Evolutionary conservation across 2,888 invertebrate genomes (phyloP).

Genomic region (Choreutis nemorana): DNA sequence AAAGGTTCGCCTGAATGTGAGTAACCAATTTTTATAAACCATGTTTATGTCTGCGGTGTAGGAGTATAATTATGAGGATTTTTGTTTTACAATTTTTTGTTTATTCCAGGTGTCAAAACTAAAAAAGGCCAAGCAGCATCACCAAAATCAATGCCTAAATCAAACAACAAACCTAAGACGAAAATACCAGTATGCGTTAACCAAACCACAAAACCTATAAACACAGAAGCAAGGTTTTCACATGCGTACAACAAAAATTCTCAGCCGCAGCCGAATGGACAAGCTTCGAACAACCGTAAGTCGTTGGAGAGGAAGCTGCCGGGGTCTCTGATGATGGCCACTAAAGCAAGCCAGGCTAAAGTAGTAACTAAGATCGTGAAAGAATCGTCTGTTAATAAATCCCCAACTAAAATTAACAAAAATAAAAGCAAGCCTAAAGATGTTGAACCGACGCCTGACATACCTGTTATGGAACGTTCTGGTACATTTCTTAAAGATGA

Average conservation of each 20-base stretch:
- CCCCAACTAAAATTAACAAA: background rate
- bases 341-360: constrained; percentile 67
- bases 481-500: constrained; percentile 80
- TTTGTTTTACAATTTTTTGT: constrained; percentile 1
- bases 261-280: constrained; percentile 1
- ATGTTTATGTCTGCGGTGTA: background rate
- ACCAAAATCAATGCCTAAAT: constrained; percentile 6
- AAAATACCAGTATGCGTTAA: constrained; percentile 40
- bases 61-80: background rate
- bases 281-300: too few relatives aligned
- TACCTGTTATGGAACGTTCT: constrained; percentile 65
- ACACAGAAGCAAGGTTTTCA: constrained; percentile 10
- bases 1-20: constrained; percentile 35
- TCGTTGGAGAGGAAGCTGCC: constrained; percentile 27
- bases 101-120: constrained; percentile 22
- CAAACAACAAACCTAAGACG: constrained; percentile 22
- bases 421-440: constrained; percentile 6
- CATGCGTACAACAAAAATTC: constrained; percentile 12
- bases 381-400: constrained; percentile 14
- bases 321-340: constrained; percentile 60
- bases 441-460: constrained; percentile 13
- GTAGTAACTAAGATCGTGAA: constrained; percentile 42
- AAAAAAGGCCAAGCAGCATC: constrained; percentile 14
- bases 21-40: constrained; percentile 12
- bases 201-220: constrained; percentile 16